Conservation (phyloP, 2,888 invertebrate genomes). For the Lasioglossum morio region DNA sequence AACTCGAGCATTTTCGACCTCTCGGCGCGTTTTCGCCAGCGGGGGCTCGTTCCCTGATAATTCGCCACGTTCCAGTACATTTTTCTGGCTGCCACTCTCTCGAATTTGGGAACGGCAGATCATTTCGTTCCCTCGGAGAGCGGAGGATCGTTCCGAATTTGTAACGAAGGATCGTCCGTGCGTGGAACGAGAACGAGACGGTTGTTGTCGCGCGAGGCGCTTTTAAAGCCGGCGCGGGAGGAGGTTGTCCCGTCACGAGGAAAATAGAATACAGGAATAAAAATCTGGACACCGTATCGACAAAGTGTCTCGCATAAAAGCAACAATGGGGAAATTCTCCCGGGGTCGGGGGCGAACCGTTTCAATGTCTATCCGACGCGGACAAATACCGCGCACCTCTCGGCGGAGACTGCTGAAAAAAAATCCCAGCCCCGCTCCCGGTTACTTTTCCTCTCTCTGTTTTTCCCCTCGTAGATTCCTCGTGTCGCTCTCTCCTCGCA, state of each 20-base stretch:
- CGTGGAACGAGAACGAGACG: not conserved
- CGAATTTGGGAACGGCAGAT: not conserved
- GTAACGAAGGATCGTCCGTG: not conserved
- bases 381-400: constrained; percentile 49
- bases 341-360: constrained; percentile 17
- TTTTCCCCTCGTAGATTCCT: not conserved
- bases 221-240: not conserved
- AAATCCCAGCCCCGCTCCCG: not conserved
- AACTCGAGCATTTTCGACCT: not conserved
- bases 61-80: not conserved
- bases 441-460: constrained; percentile 10
- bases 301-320: constrained; percentile 20
- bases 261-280: constrained; percentile 8
- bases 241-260: not conserved
- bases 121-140: not conserved
- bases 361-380: constrained; percentile 41
- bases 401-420: constrained; percentile 43
- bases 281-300: constrained; percentile 17
- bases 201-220: not conserved
- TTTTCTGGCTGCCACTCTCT: not conserved
- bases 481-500: not conserved
- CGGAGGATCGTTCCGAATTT: not conserved
- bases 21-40: not conserved
- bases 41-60: not conserved
- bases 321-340: constrained; percentile 37